Conservation (phyloP, 2,797 vertebrate species). For the Leucoraja ocellata region DNA sequence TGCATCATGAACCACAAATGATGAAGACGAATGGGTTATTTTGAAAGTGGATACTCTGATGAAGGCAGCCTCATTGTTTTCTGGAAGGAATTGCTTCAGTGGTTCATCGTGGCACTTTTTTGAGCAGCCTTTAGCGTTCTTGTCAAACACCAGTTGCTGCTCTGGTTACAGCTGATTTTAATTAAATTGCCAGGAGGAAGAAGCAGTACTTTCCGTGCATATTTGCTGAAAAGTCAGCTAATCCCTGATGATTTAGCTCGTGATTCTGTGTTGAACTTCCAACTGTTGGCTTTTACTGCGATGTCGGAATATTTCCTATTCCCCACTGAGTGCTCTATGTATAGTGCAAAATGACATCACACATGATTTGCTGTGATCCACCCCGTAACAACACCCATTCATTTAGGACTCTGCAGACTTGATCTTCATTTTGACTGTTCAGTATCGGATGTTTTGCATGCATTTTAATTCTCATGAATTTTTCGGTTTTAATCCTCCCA, state of each 20-base stretch:
- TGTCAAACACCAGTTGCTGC: neutral
- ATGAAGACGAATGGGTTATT: neutral
- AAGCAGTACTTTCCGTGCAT: neutral
- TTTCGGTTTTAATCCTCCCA: neutral
- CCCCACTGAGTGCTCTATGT: neutral
- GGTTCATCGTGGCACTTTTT: neutral
- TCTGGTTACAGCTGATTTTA: neutral
- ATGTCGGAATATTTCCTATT: neutral
- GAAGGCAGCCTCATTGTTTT: neutral
- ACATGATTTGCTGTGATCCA: neutral
- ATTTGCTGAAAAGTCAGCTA: neutral
- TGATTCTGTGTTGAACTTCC: neutral
- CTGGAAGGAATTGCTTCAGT: neutral
- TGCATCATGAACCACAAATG: neutral
- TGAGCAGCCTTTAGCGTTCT: neutral
- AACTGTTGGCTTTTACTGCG: neutral
- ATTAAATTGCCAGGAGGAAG: neutral
- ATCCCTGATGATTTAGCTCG: neutral
- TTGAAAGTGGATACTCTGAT: neutral
- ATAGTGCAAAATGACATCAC: constrained; percentile 17
- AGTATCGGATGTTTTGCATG: neutral
- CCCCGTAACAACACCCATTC: neutral
- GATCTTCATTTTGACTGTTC: neutral
- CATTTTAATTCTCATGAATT: neutral
- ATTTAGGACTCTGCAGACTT: neutral